Evolutionary conservation across 37 sponge, comb jelly and placozoan genomes (phyloP), one percentile per base, ranked within the genome.

Genomic region (Aphrocallistes beatrix): DNA sequence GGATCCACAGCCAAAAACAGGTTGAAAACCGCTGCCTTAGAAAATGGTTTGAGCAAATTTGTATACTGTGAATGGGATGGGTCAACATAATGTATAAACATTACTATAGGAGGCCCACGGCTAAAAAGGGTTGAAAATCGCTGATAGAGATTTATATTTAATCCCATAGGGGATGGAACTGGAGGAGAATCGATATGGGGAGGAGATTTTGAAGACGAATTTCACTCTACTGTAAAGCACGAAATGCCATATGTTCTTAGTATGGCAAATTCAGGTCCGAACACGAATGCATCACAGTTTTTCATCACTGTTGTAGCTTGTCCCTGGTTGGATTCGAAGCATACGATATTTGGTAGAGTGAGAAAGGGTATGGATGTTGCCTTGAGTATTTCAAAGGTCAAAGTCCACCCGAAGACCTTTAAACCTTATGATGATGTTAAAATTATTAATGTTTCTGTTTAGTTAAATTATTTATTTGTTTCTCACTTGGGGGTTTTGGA

Each of bases 281-380:
- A 94, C 86, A 94, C 98, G 0, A 97, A 97, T 85, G 98, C 95
- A 39, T 92, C 95, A 23, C 98, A 97, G 87, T 97, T 97, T 85
- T 97, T 97, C 86, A 90, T 97, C 87, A 97, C 95, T 38, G 90
- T 97, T 0, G 90, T 92, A 0, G 90, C 95, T 13, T 49, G 93
- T 91, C 95, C 98, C 0, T 97, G 98, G 98, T 82, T 97, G 51
- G 98, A 97, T 51, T 94, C 91, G 88, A 97, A 97, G 49, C 98
- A 97, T 81, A 97, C 98, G 10, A 89, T 97, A 28, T 97, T 97
- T 93, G 98, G 98, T 37, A 84, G 95, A 1, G 95, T 97, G 30
- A 86, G 82, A 6, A 89, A 87, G 42, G 98, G 98, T 23, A 97
- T 97, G 98, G 95, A 97, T n/a, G 95, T 93, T 17, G 88, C 87